Percentiles rank a stretch among this genome's conserved stretches.
Conservation (phyloP, 2,888 invertebrate genomes). For the Notocelia uddmanniana region DNA sequence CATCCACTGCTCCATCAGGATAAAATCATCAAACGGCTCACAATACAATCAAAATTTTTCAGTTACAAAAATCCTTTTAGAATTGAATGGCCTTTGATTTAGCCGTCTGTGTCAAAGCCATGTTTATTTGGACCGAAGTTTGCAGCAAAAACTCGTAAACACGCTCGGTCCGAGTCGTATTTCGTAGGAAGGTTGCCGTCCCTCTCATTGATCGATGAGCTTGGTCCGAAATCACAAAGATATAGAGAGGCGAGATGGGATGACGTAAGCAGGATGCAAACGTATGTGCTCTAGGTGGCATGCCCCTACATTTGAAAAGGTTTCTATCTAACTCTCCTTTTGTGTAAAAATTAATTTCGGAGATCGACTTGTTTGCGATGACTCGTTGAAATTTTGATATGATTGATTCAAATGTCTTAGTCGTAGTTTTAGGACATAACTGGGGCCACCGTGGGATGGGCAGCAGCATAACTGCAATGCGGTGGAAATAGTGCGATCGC, state of each 20-base stretch:
- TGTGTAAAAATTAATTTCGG: slow-evolving; percentile 14
- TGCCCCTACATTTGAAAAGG: slow-evolving; percentile 19
- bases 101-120: slow-evolving; percentile 46
- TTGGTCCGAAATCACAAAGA: slow-evolving; percentile 48
- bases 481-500: too few relatives aligned
- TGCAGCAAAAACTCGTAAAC: slow-evolving; percentile 68
- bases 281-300: background rate
- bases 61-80: slow-evolving; percentile 33
- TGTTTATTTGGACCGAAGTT: slow-evolving; percentile 56
- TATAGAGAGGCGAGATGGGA: slow-evolving; percentile 16
- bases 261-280: slow-evolving; percentile 22
- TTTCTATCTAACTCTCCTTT: background rate
- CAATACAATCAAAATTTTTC: slow-evolving; percentile 24
- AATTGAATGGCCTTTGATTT: slow-evolving; percentile 47
- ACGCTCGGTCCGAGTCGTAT: slow-evolving; percentile 65
- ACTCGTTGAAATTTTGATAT: background rate
- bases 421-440: too few relatives aligned
- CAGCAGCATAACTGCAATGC: too few relatives aligned
- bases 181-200: slow-evolving; percentile 74
- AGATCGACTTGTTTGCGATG: background rate
- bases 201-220: slow-evolving; percentile 75
- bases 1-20: slow-evolving; percentile 2
- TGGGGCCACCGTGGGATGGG: too few relatives aligned
- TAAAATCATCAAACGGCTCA: slow-evolving; percentile 30
- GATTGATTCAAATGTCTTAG: too few relatives aligned